Conservation (phyloP, 2,113 vertebrate genomes). For the Mobula hypostoma region DNA sequence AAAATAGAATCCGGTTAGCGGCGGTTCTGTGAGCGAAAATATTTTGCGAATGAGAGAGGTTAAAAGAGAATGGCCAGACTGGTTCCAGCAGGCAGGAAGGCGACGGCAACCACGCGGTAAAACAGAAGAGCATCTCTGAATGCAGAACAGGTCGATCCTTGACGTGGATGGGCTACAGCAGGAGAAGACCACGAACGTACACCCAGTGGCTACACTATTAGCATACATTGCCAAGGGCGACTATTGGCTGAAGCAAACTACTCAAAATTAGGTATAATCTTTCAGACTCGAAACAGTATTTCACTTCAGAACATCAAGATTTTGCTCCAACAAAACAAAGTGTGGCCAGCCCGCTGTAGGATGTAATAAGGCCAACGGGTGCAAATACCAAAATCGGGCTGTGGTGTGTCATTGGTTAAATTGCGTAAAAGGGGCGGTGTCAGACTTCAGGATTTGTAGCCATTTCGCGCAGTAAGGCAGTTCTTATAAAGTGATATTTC, state of each 20-base stretch:
- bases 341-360: background rate
- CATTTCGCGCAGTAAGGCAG: background rate
- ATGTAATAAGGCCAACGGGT: background rate
- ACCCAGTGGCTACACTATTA: no score
- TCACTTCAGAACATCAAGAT: background rate
- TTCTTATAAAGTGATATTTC: background rate
- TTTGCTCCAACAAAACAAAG: background rate
- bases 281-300: background rate
- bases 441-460: slow-evolving; percentile 11
- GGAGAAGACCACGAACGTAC: no score
- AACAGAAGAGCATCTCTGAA: no score
- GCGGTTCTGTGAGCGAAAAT: no score
- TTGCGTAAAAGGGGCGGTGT: slow-evolving; percentile 26
- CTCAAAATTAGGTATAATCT: background rate
- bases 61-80: no score
- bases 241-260: background rate
- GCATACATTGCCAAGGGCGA: background rate
- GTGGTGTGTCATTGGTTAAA: background rate
- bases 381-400: background rate
- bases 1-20: no score
- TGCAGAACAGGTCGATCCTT: no score
- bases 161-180: no score
- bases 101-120: no score
- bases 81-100: no score
- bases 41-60: no score